phyloP scores from a whole-genome alignment of 2,113 vertebrate genomes.

The Myiopsitta monachus region DNA sequence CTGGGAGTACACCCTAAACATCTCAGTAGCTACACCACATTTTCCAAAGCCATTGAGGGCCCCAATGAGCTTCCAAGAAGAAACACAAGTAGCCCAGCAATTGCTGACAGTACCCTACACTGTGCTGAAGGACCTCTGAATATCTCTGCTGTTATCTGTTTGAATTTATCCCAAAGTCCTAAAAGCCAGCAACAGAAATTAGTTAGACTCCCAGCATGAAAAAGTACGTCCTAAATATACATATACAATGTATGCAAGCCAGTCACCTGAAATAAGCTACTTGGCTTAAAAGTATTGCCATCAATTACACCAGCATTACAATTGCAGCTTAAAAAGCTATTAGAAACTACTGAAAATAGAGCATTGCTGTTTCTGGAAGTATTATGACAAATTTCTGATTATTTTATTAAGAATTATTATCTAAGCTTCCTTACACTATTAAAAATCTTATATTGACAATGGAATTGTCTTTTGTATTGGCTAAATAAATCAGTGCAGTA shows the following conservation, averaged over 20 bases:
- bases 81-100: not conserved
- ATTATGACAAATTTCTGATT: not conserved
- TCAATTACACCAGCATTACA: not conserved
- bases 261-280: not conserved
- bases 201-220: not conserved
- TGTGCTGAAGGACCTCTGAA: not conserved
- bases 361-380: not conserved
- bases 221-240: not conserved
- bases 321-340: not conserved
- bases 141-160: not conserved
- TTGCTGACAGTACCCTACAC: rapidly evolving
- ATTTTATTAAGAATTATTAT: not conserved
- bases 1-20: rapidly evolving
- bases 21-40: not conserved
- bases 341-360: not conserved
- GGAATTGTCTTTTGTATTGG: not conserved
- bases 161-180: not conserved
- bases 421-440: not conserved
- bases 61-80: not conserved
- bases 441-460: not conserved
- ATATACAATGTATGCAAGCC: not conserved
- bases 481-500: not conserved
- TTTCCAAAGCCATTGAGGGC: not conserved
- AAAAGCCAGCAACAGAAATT: not conserved
- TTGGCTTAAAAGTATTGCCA: not conserved